Base-by-base conservation (phyloP, 2,888 invertebrate genomes). In the Mythimna albipuncta region DNA sequence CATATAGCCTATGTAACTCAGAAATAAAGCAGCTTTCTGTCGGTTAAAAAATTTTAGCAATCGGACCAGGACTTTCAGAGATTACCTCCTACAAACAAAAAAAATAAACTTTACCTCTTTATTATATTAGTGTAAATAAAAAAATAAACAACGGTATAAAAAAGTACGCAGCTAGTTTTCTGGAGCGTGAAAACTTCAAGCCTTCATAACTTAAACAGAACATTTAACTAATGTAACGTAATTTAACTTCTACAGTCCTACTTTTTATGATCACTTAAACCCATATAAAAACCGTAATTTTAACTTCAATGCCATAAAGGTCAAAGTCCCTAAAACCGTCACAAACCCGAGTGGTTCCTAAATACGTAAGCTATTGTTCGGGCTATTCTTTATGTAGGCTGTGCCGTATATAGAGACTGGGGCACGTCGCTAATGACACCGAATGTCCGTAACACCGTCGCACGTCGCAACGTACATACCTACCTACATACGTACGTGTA, bases 361-460 rank as follows among this genome's bases (percentile, higher is more conserved):
- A 84, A 78, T 82, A 85, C 77, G 67, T 77, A 67, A 72, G 81
- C 76, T 83, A 82, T 89, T 89, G 86, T 89, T 84, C 71, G 79
- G 81, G 74, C 75, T 82, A 85, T 85, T 87, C 89, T 86, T 84
- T 85, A 84, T 81, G 84, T 82, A 76, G 75, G 83, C 69, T 75
- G 70, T 64, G 73, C 78, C 85, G 64, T 87, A 88, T 84, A 88
- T 88, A 88, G 85, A 80, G 74, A 69, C 81, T 75, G 77, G 77
- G 81, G 75, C 74, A 74, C 79, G 77, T 75, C 86, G 63, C 86
- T 90, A 90, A 90, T 90, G 90, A 90, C 85, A 85, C 85, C 80
- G 83, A 88, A 86, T 85, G 87, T 84, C 85, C 84, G 77, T 72
- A 79, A 75, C 77, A 75, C 68, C 85, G 75, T 68, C 81, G 75